phyloP scores from a whole-genome alignment of 2,888 invertebrate genomes.

The Oligia fasciuncula region DNA sequence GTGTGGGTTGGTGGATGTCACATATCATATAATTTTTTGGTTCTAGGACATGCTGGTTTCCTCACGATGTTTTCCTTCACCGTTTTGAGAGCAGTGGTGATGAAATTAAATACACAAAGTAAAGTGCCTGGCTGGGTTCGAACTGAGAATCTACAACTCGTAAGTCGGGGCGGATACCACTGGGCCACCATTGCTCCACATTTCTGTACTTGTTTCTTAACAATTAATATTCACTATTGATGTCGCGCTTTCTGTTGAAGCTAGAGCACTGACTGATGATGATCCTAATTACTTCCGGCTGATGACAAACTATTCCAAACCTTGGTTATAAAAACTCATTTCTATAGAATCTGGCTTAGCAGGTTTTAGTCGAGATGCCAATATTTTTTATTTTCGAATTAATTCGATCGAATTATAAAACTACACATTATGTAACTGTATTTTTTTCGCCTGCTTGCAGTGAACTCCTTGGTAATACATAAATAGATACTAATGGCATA shows the following conservation, averaged over 20 bases:
- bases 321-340: conserved; percentile 5
- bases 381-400: neutral
- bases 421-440: neutral
- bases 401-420: neutral
- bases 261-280: neutral
- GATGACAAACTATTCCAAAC: neutral
- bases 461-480: neutral
- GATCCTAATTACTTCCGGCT: neutral
- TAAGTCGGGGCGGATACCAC: neutral
- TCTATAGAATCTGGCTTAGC: neutral
- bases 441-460: conserved; percentile 26
- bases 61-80: neutral
- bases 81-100: neutral
- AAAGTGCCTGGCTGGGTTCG: neutral
- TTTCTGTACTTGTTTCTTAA: neutral
- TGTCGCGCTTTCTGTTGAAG: neutral
- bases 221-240: neutral
- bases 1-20: neutral
- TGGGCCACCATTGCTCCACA: neutral
- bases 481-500: neutral
- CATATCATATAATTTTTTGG: neutral
- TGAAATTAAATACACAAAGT: neutral
- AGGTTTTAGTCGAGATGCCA: neutral
- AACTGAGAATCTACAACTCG: neutral
- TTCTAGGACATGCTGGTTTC: neutral